These are phyloP conservation scores for Haplochromis vanheusdeni DNA, from an alignment of 2,113 vertebrate genomes.

Conservation along the genomic window DNA sequence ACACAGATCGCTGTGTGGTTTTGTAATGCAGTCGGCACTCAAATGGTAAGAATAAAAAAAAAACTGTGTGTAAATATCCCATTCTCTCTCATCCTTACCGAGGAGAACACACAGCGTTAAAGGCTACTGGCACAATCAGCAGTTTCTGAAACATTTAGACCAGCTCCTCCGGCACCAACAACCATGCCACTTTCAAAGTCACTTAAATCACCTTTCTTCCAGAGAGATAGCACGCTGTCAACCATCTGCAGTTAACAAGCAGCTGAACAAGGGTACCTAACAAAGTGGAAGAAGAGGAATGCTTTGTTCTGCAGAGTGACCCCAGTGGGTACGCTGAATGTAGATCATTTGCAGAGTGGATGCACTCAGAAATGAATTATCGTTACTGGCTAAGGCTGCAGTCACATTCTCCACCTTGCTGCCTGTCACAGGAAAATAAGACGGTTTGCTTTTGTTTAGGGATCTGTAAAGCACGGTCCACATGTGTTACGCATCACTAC, in stretches of 20 bases:
- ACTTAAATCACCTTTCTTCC: background rate
- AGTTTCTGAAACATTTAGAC: background rate
- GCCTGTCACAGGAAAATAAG: background rate
- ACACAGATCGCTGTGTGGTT: background rate
- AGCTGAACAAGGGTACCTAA: background rate
- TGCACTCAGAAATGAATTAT: background rate
- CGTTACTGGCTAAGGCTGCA: background rate
- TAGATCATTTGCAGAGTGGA: background rate
- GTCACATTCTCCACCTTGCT: background rate
- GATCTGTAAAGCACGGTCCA: background rate
- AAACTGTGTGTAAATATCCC: background rate
- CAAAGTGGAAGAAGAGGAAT: background rate
- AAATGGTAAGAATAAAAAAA: background rate
- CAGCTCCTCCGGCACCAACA: background rate
- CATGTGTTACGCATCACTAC: background rate
- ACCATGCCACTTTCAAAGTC: background rate
- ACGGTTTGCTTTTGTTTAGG: background rate
- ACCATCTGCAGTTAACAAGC: background rate
- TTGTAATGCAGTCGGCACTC: background rate
- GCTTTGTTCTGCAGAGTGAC: background rate
- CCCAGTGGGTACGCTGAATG: background rate
- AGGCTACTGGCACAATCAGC: background rate
- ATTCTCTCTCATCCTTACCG: background rate
- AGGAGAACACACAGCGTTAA: background rate
- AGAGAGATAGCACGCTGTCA: background rate